Evolutionary conservation across 2,113 vertebrate species (phyloP).

Genomic region (Oophaga pumilio): DNA sequence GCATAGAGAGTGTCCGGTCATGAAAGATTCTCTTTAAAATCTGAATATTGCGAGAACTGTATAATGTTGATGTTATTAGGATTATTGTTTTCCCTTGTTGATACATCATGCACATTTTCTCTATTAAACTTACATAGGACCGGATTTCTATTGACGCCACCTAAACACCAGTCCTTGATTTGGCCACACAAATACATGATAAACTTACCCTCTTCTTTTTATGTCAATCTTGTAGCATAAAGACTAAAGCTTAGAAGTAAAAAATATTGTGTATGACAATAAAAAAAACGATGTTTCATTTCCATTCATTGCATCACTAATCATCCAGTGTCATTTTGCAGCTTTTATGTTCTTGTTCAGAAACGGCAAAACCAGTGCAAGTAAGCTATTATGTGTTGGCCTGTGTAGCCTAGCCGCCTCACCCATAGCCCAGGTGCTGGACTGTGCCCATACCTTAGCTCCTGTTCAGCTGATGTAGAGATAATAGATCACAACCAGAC

Average conservation of each 20-base stretch:
- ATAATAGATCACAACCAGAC: constrained; percentile 24
- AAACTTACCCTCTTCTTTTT: not conserved
- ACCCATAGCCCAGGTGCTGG: constrained; percentile 19
- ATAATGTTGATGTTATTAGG: not conserved
- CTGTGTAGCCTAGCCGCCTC: constrained; percentile 22
- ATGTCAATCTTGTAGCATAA: not conserved
- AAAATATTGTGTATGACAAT: constrained; percentile 14
- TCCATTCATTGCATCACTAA: constrained; percentile 48
- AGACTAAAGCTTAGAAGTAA: not conserved
- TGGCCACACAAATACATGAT: not conserved
- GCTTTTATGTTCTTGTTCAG: constrained; percentile 47
- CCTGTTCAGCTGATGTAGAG: constrained; percentile 33
- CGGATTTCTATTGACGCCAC: not conserved
- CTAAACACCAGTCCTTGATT: not conserved
- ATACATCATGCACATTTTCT: not conserved
- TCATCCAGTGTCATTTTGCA: constrained; percentile 50
- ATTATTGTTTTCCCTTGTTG: not conserved
- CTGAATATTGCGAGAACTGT: not conserved
- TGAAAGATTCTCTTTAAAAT: constrained; percentile 10
- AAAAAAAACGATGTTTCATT: constrained; percentile 34
- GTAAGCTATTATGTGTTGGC: constrained; percentile 49
- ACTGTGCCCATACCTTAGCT: constrained; percentile 32
- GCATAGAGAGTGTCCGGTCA: not conserved
- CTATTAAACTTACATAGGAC: not conserved
- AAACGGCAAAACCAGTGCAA: constrained; percentile 25